Evolutionary conservation across 2,797 vertebrate genomes (phyloP).

Genomic region (Sebastes matsubarae): DNA sequence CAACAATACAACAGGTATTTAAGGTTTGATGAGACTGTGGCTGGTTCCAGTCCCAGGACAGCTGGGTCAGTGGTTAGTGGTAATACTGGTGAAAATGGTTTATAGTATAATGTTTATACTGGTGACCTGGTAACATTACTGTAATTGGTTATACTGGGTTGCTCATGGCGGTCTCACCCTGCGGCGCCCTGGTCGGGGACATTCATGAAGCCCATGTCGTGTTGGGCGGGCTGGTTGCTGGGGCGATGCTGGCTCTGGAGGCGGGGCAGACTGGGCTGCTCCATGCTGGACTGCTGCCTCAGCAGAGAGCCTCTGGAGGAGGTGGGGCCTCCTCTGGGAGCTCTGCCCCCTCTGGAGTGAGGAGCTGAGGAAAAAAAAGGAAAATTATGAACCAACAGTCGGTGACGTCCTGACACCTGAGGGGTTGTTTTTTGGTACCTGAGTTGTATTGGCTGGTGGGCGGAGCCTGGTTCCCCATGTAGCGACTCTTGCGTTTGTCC

Average conservation of each 20-base stretch:
- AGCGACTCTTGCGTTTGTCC: constrained; percentile 84
- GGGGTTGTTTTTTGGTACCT: constrained; percentile 48
- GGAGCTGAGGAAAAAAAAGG: constrained; percentile 1
- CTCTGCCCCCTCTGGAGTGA: not conserved
- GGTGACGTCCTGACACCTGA: not conserved
- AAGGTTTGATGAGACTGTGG: not conserved
- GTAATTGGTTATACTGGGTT: not conserved
- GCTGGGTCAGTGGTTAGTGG: not conserved
- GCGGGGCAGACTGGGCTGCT: constrained; percentile 86
- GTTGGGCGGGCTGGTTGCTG: not conserved
- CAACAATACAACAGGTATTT: not conserved
- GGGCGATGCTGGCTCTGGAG: constrained; percentile 53
- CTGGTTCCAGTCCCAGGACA: not conserved
- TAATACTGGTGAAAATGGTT: too few species aligned
- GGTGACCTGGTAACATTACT: not conserved
- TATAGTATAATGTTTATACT: not conserved
- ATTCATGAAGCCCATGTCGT: constrained; percentile 85
- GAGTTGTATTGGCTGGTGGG: constrained; percentile 32
- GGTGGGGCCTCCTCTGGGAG: not conserved
- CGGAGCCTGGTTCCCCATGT: constrained; percentile 34
- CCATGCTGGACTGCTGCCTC: constrained; percentile 83
- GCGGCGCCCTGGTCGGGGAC: constrained; percentile 88
- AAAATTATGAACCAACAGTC: not conserved
- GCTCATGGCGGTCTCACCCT: constrained; percentile 72
- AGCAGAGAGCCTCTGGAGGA: constrained; percentile 73